A percentile compares a stretch with the other conserved stretches of the same genome.
Evolutionary conservation across 2,113 vertebrate species (phyloP).

Genomic region (Anarhynchus alexandrinus): DNA sequence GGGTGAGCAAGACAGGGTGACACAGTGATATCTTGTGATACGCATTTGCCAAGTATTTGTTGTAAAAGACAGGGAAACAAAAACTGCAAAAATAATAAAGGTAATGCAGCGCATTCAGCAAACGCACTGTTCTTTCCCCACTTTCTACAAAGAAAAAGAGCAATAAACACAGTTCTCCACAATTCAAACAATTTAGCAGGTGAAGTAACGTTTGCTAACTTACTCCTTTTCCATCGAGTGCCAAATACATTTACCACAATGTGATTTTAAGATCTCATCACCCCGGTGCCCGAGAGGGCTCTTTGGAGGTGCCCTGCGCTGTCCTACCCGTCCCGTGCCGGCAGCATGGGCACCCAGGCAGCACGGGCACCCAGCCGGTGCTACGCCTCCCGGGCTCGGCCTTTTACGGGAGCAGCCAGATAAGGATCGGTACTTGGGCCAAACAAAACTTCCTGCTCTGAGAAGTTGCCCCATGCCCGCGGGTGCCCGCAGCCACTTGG

Average conservation of each 20-base stretch:
- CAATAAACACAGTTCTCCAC: not conserved
- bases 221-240: not conserved
- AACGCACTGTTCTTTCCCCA: not conserved
- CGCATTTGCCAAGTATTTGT: not conserved
- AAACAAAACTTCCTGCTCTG: not conserved
- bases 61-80: not conserved
- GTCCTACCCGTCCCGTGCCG: rapidly evolving
- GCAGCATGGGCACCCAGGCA: rapidly evolving
- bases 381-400: not conserved
- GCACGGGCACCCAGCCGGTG: rapidly evolving
- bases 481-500: not conserved
- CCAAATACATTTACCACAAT: not conserved
- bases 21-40: not conserved
- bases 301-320: not conserved
- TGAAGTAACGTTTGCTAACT: not conserved
- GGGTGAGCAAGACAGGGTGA: not conserved
- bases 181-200: not conserved
- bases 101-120: not conserved
- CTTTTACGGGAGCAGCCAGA: not conserved
- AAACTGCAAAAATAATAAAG: not conserved
- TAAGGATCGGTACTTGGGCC: not conserved
- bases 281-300: rapidly evolving
- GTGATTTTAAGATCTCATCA: not conserved
- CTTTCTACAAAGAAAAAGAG: not conserved
- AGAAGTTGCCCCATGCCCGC: not conserved